Conservation (phyloP, 92 coral and sea anemone species). For the Epizoanthus stellaris region DNA sequence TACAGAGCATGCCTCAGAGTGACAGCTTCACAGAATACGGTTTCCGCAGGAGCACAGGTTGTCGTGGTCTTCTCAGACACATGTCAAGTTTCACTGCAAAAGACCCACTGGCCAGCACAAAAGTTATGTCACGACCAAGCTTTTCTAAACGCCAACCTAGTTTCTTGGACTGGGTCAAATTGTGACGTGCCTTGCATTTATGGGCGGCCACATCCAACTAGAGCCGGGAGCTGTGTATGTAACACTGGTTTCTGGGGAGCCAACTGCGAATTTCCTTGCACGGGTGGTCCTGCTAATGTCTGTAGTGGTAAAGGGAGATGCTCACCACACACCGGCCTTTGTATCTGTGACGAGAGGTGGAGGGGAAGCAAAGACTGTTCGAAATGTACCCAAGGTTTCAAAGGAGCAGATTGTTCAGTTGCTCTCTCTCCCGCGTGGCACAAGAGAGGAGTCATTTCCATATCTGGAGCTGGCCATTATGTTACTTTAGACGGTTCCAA, state of each 20-base stretch:
- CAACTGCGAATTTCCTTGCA: slow-evolving; percentile 55
- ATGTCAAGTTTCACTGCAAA: slow-evolving; percentile 59
- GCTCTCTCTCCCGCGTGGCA: slow-evolving; percentile 38
- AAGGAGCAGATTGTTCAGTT: slow-evolving; percentile 71
- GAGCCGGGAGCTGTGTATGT: slow-evolving; percentile 47
- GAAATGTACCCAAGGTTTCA: slow-evolving; percentile 53
- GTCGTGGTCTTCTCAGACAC: slow-evolving; percentile 64
- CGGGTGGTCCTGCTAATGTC: slow-evolving; percentile 58
- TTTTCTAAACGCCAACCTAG: slow-evolving; percentile 43
- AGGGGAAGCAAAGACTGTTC: slow-evolving; percentile 58
- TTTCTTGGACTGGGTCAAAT: slow-evolving; percentile 55
- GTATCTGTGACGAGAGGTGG: slow-evolving; percentile 63
- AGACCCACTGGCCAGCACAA: slow-evolving; percentile 70
- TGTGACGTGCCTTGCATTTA: slow-evolving; percentile 57
- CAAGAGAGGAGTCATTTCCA: slow-evolving; percentile 44
- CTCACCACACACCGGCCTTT: slow-evolving; percentile 63
- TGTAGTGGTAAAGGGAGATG: slow-evolving; percentile 67
- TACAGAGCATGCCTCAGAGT: slow-evolving; percentile 63
- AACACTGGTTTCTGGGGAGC: slow-evolving; percentile 60
- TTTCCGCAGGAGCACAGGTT: slow-evolving; percentile 50
- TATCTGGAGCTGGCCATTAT: slow-evolving; percentile 66
- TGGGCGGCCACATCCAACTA: slow-evolving; percentile 46
- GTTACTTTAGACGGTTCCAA: slow-evolving; percentile 63
- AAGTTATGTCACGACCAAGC: slow-evolving; percentile 55
- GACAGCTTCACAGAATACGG: slow-evolving; percentile 32